Conservation (phyloP, 2,888 invertebrate species). For the Drosophila barbarae region DNA sequence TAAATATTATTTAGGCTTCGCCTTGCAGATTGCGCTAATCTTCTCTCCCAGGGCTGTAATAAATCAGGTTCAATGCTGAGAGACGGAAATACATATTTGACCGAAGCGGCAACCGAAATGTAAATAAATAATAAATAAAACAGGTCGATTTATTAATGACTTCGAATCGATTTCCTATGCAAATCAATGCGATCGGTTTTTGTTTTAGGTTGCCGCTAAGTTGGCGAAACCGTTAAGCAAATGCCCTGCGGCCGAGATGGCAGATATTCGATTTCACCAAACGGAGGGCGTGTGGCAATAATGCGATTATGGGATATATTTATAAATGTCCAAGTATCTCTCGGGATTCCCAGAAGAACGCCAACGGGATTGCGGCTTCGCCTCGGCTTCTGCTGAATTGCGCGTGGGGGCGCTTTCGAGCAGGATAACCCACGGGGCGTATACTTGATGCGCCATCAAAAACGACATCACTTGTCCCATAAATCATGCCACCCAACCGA, state of each 20-base stretch:
- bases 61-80: slow-evolving; percentile 29
- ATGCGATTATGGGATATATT: slow-evolving; percentile 51
- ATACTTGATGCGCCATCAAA: slow-evolving; percentile 40
- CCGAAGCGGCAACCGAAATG: slow-evolving; percentile 39
- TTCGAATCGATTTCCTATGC: slow-evolving; percentile 62
- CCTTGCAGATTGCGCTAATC: not conserved
- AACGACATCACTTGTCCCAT: slow-evolving; percentile 44
- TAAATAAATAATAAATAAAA: slow-evolving; percentile 64
- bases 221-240: slow-evolving; percentile 36
- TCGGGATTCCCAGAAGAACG: slow-evolving; percentile 48
- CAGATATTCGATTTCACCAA: slow-evolving; percentile 40
- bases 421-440: slow-evolving; percentile 34
- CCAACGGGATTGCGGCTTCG: not conserved
- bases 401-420: slow-evolving; percentile 3
- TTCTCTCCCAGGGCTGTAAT: not conserved
- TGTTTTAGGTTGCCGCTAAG: slow-evolving; percentile 33
- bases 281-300: slow-evolving; percentile 49
- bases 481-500: slow-evolving; percentile 54
- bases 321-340: slow-evolving; percentile 33
- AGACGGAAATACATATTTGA: slow-evolving; percentile 61
- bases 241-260: slow-evolving; percentile 35
- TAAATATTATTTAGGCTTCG: slow-evolving; percentile 1
- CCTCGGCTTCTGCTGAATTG: slow-evolving; percentile 9
- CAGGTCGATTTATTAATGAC: slow-evolving; percentile 69
- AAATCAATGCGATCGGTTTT: slow-evolving; percentile 46